Evolutionary conservation across 2,797 vertebrate species (phyloP).

Genomic region (Alauda arvensis): DNA sequence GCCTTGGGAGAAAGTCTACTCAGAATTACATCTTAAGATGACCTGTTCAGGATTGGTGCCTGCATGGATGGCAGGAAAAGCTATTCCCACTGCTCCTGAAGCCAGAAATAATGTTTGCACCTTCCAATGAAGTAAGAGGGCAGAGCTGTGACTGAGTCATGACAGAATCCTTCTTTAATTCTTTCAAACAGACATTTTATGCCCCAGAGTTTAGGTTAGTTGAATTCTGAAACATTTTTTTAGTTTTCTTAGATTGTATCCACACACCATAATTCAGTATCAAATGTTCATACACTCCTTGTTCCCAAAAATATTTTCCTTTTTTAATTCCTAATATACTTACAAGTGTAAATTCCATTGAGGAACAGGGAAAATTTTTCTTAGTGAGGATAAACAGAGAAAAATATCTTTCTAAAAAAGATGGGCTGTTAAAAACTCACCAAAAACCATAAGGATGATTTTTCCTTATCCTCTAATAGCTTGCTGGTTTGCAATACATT

Average conservation of each 20-base stretch:
- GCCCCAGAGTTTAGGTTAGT: rapidly evolving
- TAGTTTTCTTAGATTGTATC: not conserved
- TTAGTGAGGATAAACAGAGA: not conserved
- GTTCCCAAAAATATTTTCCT: not conserved
- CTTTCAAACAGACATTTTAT: not conserved
- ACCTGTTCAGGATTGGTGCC: not conserved
- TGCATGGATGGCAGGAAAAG: not conserved
- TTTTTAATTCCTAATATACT: not conserved
- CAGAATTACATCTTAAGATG: not conserved
- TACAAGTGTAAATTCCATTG: not conserved
- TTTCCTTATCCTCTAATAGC: not conserved
- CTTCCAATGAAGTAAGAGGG: not conserved
- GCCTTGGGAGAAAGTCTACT: not conserved
- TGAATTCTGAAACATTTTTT: not conserved
- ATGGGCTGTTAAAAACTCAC: not conserved
- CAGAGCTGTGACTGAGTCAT: not conserved
- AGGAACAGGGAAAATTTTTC: not conserved
- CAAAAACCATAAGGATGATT: not conserved
- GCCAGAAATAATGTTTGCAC: not conserved
- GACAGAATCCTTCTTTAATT: not conserved
- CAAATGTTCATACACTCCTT: not conserved
- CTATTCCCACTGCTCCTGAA: not conserved
- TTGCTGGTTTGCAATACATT: not conserved
- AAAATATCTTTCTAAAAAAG: not conserved
- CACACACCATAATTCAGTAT: not conserved